Evolutionary conservation across 2,113 vertebrate species (phyloP).

Genomic region (Pteronura brasiliensis): DNA sequence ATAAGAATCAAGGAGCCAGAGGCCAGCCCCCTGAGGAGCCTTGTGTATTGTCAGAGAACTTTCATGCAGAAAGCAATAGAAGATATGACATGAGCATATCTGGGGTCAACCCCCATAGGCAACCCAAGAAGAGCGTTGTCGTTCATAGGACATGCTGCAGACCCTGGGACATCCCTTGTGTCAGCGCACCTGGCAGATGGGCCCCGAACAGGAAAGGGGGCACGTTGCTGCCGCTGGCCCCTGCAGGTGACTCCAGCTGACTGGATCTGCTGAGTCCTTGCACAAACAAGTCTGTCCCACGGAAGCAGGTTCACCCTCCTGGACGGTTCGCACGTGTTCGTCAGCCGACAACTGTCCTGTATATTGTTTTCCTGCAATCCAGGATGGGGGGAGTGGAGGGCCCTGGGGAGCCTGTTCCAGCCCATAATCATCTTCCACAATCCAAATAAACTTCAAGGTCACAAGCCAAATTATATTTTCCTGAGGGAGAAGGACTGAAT

Average conservation of each 20-base stretch:
- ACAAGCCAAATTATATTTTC: constrained; percentile 80
- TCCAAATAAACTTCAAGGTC: constrained; percentile 80
- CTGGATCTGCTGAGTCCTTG: constrained; percentile 53
- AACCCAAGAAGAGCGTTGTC: not conserved
- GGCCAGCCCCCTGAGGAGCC: not conserved
- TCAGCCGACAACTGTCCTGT: constrained; percentile 64
- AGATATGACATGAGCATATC: not conserved
- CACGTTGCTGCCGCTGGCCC: not conserved
- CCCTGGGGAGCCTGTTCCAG: constrained; percentile 60
- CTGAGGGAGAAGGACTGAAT: constrained; percentile 75
- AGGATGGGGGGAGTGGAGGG: constrained; percentile 68
- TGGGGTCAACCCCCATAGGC: not conserved
- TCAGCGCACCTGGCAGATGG: not conserved
- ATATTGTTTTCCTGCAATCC: constrained; percentile 79
- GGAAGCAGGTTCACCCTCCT: constrained; percentile 58
- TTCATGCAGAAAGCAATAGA: not conserved
- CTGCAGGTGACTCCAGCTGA: not conserved
- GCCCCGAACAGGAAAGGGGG: not conserved
- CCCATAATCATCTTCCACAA: constrained; percentile 73
- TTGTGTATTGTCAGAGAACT: not conserved
- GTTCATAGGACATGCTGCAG: not conserved
- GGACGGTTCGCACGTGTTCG: constrained; percentile 53
- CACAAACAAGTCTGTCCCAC: constrained; percentile 74
- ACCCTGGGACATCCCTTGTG: not conserved
- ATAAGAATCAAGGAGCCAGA: not conserved